phyloP scores from a whole-genome alignment of 1,140 invertebrate genomes.

The Lasioglossum albipes region DNA sequence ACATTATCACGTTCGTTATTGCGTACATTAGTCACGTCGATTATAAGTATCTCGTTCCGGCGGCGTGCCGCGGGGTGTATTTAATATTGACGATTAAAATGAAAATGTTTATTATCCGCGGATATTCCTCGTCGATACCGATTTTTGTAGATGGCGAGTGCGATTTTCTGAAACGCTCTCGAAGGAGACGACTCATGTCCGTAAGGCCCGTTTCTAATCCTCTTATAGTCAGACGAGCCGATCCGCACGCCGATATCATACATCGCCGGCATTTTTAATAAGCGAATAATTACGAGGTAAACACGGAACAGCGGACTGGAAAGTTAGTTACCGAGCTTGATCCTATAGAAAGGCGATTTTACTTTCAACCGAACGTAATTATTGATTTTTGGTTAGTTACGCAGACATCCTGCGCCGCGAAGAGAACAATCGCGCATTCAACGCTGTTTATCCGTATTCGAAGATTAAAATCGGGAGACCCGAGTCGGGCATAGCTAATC shows the following conservation, averaged over 20 bases:
- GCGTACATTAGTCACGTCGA: too few species aligned
- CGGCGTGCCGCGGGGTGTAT: background rate
- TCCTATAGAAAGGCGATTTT: slow-evolving; percentile 44
- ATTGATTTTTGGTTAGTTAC: too few species aligned
- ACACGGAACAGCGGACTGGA: slow-evolving; percentile 45
- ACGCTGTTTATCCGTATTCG: background rate
- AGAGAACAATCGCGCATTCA: background rate
- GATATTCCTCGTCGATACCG: background rate
- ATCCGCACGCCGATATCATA: slow-evolving; percentile 12
- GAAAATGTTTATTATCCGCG: background rate
- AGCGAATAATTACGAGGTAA: slow-evolving; percentile 19
- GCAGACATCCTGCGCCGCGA: too few species aligned
- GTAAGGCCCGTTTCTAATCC: slow-evolving; percentile 26
- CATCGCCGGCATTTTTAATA: slow-evolving; percentile 2
- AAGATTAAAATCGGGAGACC: too few species aligned
- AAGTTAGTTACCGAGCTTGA: slow-evolving; percentile 43
- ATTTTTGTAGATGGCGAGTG: background rate
- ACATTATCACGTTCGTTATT: too few species aligned
- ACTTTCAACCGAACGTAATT: slow-evolving; percentile 6
- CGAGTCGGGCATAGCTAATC: too few species aligned
- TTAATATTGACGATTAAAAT: background rate
- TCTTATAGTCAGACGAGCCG: background rate
- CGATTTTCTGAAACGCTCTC: background rate
- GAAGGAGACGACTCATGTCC: background rate
- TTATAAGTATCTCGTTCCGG: too few species aligned